Conservation (phyloP, 1,140 invertebrate genomes). For the Amyelois transitella region DNA sequence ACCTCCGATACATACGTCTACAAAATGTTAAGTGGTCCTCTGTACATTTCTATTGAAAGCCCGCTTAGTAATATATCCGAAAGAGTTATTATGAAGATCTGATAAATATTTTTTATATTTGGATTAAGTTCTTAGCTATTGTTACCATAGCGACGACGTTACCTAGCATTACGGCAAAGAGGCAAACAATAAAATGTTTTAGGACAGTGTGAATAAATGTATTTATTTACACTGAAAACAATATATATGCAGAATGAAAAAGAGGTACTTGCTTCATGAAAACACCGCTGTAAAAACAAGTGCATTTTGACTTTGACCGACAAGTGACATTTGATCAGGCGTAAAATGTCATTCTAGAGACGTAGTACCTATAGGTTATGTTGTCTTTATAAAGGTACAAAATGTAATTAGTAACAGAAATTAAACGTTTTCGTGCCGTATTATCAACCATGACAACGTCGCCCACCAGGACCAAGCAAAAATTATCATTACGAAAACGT, state of each 20-base stretch:
- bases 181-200: too few species aligned
- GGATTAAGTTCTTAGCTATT: too few species aligned
- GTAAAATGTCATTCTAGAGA: constrained; percentile 44
- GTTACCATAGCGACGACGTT: too few species aligned
- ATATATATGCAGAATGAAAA: background rate
- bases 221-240: too few species aligned
- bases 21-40: too few species aligned
- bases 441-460: constrained; percentile 68
- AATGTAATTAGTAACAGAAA: constrained; percentile 72
- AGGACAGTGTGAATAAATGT: too few species aligned
- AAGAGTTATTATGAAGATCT: too few species aligned
- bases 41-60: too few species aligned
- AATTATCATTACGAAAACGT: constrained; percentile 66
- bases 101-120: too few species aligned
- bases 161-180: too few species aligned
- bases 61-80: too few species aligned
- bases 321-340: constrained; percentile 9
- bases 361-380: constrained; percentile 50
- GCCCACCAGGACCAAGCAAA: constrained; percentile 65
- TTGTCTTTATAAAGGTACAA: constrained; percentile 61
- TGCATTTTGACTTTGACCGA: constrained; percentile 13
- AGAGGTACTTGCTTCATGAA: background rate
- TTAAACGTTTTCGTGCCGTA: constrained; percentile 40
- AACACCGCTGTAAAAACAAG: background rate
- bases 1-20: too few species aligned